Conservation (phyloP, 2,797 vertebrate species). For the Martes flavigula region DNA sequence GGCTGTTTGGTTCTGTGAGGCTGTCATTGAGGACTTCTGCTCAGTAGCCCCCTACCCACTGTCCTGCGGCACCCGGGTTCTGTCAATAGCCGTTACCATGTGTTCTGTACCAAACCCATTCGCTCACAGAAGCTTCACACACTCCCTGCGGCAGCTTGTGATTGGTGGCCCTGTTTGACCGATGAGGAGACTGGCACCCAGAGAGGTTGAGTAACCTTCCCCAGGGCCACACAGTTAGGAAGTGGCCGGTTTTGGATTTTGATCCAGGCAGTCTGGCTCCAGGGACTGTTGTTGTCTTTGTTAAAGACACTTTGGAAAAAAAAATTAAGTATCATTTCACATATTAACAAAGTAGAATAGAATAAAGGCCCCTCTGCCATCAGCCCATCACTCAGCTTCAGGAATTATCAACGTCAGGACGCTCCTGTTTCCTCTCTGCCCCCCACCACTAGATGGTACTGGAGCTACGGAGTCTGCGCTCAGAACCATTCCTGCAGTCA, state of each 20-base stretch:
- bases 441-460: neutral
- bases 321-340: neutral
- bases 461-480: neutral
- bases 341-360: neutral
- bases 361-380: neutral
- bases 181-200: neutral
- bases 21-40: neutral
- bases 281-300: neutral
- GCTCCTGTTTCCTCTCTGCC: neutral
- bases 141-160: neutral
- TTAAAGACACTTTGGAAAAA: neutral
- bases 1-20: neutral
- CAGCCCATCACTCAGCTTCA: neutral
- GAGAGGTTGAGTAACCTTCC: neutral
- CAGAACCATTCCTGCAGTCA: neutral
- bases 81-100: neutral
- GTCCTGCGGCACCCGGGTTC: neutral
- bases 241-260: neutral
- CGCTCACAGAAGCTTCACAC: neutral
- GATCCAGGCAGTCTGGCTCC: neutral
- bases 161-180: neutral
- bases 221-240: neutral
- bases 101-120: neutral
- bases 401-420: neutral
- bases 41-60: accelerated